Conservation (phyloP, 2,888 invertebrate genomes). For the Limnephilus rhombicus region DNA sequence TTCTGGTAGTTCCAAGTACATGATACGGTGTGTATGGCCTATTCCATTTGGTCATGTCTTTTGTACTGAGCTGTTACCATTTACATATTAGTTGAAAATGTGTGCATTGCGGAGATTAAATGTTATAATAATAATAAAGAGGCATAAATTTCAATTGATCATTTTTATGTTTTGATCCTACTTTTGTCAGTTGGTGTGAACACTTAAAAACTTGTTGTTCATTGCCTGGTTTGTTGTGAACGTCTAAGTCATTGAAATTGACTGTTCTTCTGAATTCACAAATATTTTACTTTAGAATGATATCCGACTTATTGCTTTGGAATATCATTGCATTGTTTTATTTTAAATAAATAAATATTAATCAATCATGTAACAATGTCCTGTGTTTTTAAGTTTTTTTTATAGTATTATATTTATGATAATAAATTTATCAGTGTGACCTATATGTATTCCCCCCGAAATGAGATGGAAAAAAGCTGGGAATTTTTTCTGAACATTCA, state of each 20-base stretch:
- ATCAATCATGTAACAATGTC: constrained; percentile 9
- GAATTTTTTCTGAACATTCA: neutral
- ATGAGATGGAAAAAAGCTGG: neutral
- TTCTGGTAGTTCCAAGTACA: neutral
- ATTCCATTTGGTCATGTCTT: neutral
- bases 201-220: neutral
- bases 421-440: neutral
- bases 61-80: neutral
- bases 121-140: neutral
- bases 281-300: neutral
- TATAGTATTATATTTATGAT: neutral
- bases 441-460: neutral
- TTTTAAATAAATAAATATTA: neutral
- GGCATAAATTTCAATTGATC: neutral
- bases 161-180: neutral
- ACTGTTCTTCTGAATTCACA: neutral
- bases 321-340: neutral
- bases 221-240: neutral
- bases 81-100: constrained; percentile 1
- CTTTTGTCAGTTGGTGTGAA: neutral
- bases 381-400: constrained; percentile 12
- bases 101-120: neutral
- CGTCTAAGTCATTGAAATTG: neutral
- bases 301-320: neutral
- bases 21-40: neutral